Evolutionary conservation across 92 coral and sea anemone genomes (phyloP).

Genomic region (Bergia puertoricense): DNA sequence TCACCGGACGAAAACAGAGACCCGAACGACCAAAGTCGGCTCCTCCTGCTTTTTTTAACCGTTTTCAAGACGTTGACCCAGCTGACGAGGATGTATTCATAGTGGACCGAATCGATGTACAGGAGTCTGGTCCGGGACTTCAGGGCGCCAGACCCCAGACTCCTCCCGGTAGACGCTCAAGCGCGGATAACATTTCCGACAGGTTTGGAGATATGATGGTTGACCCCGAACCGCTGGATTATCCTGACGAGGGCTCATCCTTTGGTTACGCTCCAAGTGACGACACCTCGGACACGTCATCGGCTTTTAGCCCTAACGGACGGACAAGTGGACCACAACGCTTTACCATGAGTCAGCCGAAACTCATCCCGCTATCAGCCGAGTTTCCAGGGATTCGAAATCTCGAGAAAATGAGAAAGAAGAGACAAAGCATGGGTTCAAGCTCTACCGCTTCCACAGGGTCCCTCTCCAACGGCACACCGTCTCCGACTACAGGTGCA

Average conservation of each 20-base stretch:
- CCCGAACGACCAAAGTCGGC: constrained; percentile 85
- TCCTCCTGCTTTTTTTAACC: constrained; percentile 64
- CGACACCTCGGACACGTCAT: constrained; percentile 83
- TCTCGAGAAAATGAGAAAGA: constrained; percentile 79
- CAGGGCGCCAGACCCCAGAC: constrained; percentile 27
- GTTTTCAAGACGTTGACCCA: constrained; percentile 36
- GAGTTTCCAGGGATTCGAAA: constrained; percentile 87
- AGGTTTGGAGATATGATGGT: constrained; percentile 55
- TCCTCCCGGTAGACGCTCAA: constrained; percentile 59
- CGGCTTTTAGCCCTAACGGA: constrained; percentile 48
- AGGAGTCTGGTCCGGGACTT: constrained; percentile 24
- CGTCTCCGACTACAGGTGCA: constrained; percentile 60
- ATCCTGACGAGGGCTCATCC: constrained; percentile 74
- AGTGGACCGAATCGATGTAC: constrained; percentile 40
- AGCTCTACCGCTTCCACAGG: constrained; percentile 60
- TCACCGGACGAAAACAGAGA: constrained; percentile 57
- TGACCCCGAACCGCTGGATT: constrained; percentile 62
- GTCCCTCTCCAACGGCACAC: constrained; percentile 52
- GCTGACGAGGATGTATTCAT: constrained; percentile 58
- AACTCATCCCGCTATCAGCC: constrained; percentile 71
- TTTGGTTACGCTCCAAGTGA: constrained; percentile 89
- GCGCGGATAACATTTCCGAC: constrained; percentile 54
- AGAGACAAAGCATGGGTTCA: constrained; percentile 89
- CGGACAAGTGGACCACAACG: constrained; percentile 38
- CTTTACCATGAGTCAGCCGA: constrained; percentile 74